Evolutionary conservation across 2,113 vertebrate species (phyloP), one percentile per base, ranked within the genome.

Genomic region (Bubo blakistoni): DNA sequence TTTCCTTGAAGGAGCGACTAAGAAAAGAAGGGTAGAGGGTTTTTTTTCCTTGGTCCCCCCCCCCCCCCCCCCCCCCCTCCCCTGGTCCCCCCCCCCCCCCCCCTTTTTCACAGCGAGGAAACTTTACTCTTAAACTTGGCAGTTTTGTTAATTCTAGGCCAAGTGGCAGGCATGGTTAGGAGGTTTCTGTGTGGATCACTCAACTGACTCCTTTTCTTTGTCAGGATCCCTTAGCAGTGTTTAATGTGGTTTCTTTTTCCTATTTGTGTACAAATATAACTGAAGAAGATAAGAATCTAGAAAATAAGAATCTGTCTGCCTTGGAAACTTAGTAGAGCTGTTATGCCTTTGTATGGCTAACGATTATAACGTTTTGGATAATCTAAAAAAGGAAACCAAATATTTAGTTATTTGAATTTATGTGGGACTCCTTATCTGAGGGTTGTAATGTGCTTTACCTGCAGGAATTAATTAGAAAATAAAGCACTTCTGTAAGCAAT

Each of bases 1-100:
- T 96, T 97, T 96, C 96, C 88, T 97, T 92, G 91, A 92, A 96
- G 81, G 77, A 94, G 72, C 72, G 71, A 92, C 96, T 96, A 63
- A 96, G 84, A 90, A 93, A 88, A 92, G 83, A 88, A 76, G 73
- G 63, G 57, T 36, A 38, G 34, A 74, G 70, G 40, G 7, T 7
- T 57, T 42, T 42, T 40, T 42, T 42, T 13, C 12, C 13, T 42
- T 42, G 40, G 40, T 42, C 38, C 38, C 38, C 38, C 38, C 38
- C 38, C 38, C 38, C 38, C 38, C 38, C 38, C 38, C 38, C 36
- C 36, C 36, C 36, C 36, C 36, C 36, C 36, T 8, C 36, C 36
- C 36, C 36, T 8, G 36, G 7, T 11, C 40, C 40, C 10, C 10
- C 11, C 11, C 10, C 10, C 11, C 11, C 4, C 11, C 18, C 10